Conservation (phyloP, 2,797 vertebrate genomes). For the Microctenopoma steveboyesi region DNA sequence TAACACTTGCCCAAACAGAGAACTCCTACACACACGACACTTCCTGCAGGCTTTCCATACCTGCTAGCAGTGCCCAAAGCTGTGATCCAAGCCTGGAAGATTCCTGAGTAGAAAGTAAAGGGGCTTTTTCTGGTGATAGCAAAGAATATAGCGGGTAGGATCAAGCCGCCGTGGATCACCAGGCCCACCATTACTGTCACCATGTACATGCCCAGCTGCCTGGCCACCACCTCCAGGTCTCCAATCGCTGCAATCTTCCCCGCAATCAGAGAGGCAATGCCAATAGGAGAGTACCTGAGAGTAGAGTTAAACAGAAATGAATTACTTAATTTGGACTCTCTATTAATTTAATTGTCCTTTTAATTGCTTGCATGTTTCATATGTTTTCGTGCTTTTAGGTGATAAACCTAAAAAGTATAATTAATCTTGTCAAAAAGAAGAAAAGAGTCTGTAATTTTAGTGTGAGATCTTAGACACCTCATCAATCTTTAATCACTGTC, state of each 20-base stretch:
- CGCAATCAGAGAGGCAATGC: conserved; percentile 88
- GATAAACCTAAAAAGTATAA: neutral
- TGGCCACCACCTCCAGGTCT: conserved; percentile 85
- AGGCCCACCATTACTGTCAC: conserved; percentile 88
- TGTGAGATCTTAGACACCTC: neutral
- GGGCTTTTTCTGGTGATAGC: conserved; percentile 86
- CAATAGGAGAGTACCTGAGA: conserved; percentile 87
- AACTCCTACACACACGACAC: neutral
- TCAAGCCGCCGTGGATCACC: conserved; percentile 85
- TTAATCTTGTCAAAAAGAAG: neutral
- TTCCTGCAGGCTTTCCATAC: conserved; percentile 62
- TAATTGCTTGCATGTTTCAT: neutral
- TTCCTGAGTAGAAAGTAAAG: conserved; percentile 84
- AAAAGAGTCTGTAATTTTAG: neutral
- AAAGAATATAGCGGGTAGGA: conserved; percentile 88
- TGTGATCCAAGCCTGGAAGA: conserved; percentile 91
- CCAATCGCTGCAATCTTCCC: conserved; percentile 88
- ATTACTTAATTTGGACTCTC: neutral
- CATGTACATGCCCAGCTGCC: conserved; percentile 91
- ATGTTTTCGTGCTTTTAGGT: neutral
- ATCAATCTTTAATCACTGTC: conserved; percentile 32
- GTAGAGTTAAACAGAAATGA: neutral
- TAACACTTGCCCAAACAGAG: conserved; percentile 44
- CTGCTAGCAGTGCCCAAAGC: conserved; percentile 90
- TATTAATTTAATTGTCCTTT: neutral